These are phyloP conservation scores for Tupaia tana DNA, from an alignment of 2,113 vertebrate genomes.

Conservation along the genomic window DNA sequence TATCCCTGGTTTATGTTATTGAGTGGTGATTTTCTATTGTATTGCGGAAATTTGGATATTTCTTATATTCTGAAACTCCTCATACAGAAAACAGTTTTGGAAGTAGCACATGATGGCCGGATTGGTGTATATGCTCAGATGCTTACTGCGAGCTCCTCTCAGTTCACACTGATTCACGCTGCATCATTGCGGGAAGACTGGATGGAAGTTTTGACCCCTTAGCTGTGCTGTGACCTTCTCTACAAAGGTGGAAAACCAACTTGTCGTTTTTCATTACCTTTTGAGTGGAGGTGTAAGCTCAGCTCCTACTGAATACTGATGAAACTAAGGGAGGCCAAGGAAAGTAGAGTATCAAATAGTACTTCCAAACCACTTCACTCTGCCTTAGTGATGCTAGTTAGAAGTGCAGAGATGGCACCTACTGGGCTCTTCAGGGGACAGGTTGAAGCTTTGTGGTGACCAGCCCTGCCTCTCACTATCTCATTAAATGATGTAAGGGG, in stretches of 20 bases:
- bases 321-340: background rate
- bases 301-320: background rate
- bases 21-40: background rate
- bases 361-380: background rate
- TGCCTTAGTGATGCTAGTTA: background rate
- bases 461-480: background rate
- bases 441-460: too few species aligned
- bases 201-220: background rate
- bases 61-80: background rate
- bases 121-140: background rate
- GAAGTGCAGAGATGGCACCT: fast-evolving
- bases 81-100: background rate
- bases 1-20: background rate
- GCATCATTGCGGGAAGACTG: background rate
- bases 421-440: background rate
- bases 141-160: background rate
- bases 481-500: background rate
- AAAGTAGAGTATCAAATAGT: background rate
- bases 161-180: background rate
- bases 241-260: background rate
- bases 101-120: background rate
- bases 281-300: background rate
- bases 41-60: background rate
- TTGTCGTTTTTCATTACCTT: background rate
- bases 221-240: background rate